Percentiles rank a stretch among this genome's conserved stretches.
Evolutionary conservation across 2,113 vertebrate genomes (phyloP).

Genomic region (Oxyura jamaicensis): DNA sequence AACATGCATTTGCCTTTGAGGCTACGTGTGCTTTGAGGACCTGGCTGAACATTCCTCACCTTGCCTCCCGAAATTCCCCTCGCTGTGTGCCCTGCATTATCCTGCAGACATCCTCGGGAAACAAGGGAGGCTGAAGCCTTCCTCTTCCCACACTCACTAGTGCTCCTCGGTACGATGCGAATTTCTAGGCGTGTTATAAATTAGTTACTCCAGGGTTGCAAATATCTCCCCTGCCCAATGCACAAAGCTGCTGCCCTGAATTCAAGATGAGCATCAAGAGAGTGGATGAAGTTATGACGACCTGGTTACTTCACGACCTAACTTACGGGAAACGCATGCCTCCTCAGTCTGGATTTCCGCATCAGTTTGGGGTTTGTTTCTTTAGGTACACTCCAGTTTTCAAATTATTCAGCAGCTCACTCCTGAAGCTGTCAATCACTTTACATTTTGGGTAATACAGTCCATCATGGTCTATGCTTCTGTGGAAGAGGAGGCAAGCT

Average conservation of each 20-base stretch:
- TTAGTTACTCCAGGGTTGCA: background rate
- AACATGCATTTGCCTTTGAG: background rate
- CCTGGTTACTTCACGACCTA: background rate
- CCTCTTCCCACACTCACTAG: background rate
- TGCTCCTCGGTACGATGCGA: background rate
- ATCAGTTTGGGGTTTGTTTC: background rate
- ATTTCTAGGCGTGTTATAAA: background rate
- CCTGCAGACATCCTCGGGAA: background rate
- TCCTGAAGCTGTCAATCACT: background rate
- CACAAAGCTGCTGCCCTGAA: constrained; percentile 13
- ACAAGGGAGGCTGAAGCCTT: background rate
- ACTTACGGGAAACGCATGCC: background rate
- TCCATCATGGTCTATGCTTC: background rate
- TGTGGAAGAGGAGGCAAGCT: background rate
- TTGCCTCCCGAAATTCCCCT: background rate
- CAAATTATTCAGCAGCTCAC: background rate
- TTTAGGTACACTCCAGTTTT: background rate
- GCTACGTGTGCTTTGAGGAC: background rate
- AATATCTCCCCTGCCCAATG: background rate
- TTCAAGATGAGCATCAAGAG: background rate
- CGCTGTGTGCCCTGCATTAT: rapidly evolving
- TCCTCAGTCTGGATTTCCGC: background rate
- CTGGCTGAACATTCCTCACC: background rate
- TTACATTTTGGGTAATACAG: background rate
- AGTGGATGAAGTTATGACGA: background rate